Base-by-base conservation (phyloP, 2,113 vertebrate species). In the Coptodon rendalli region DNA sequence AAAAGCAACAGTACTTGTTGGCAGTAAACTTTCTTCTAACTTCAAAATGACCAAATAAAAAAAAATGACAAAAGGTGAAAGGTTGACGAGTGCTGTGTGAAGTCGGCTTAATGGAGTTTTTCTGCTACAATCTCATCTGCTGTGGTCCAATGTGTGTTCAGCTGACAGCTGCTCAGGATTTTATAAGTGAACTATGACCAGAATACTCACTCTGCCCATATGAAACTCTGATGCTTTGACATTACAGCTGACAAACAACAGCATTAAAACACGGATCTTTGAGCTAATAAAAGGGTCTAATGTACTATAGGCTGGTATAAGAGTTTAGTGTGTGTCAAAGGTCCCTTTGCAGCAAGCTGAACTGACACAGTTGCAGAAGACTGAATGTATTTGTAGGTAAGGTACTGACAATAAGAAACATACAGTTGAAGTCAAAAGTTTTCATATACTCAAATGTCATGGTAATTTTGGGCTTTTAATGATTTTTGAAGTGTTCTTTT, bases 381-480 rank as follows among this genome's bases (percentile, higher is more conserved):
- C 0, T 29, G 9, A 40, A 43, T 78, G 5, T 31, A 50, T 76
- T 76, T 31, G 16, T 78, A 78, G 43, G 16, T 5, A 31, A 29
- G 4, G 24, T 76, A 27, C 40, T 48, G 24, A 43, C 6, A 66
- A 66, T 43, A 45, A 71, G 22, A 71, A 71, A 71, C 13, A 68
- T 68, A 40, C 63, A 68, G 36, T 40, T 68, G n/a, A 73, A 16
- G 22, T 73, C 38, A 73, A 9, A 73, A 6, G 5, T 73, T 73
- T 45, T 16, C 38, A 73, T 27, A 1, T 27, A 22, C 22, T 17
- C 1, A 73, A 68, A 22, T 14, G 34, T 13, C 7, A 34, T 68
- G 63, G 34, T 40, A 40, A 68, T 40, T 68, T 22, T 0, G 1
- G 38, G 7, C 1, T 43, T 0, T 71, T 71, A 27, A 71, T 71